Evolutionary conservation across 2,888 invertebrate species (phyloP).

Genomic region (Dromius quadrimaculatus): DNA sequence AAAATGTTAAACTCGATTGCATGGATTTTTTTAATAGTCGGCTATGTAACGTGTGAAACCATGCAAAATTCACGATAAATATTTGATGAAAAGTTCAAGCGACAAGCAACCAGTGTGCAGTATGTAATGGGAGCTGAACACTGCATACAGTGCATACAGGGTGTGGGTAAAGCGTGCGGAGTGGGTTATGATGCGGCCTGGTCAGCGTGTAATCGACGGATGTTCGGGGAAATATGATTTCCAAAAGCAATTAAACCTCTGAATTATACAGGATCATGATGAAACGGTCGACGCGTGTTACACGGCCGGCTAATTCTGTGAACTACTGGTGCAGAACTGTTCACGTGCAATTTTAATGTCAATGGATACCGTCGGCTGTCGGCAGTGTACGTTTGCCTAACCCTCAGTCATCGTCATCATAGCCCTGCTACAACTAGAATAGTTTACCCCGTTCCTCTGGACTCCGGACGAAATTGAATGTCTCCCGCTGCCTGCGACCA

Average conservation of each 20-base stretch:
- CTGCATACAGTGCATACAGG: no score
- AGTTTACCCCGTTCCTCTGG: slow-evolving; percentile 6
- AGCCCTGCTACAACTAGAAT: slow-evolving; percentile 14
- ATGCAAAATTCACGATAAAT: slow-evolving; percentile 31
- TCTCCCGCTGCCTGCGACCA: not conserved
- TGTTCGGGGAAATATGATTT: slow-evolving; percentile 50
- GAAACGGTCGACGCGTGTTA: slow-evolving; percentile 43
- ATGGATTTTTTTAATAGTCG: slow-evolving; percentile 37
- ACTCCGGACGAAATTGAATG: slow-evolving; percentile 14
- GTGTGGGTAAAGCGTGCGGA: slow-evolving; percentile 1
- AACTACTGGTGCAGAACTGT: slow-evolving; percentile 47
- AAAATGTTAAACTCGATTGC: slow-evolving; percentile 2
- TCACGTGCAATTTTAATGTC: slow-evolving; percentile 49
- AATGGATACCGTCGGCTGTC: slow-evolving; percentile 35
- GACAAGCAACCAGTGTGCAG: not conserved
- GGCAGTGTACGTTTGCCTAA: slow-evolving; percentile 9
- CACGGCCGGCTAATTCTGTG: slow-evolving; percentile 25
- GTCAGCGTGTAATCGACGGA: slow-evolving; percentile 44
- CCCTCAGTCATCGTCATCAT: slow-evolving; percentile 10
- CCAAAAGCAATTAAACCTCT: slow-evolving; percentile 50
- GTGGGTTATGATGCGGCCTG: slow-evolving; percentile 11
- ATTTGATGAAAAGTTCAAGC: slow-evolving; percentile 27
- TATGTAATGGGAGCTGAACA: no score
- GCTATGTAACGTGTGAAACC: slow-evolving; percentile 26
- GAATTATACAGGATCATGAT: slow-evolving; percentile 51